Percentiles rank a stretch among this genome's conserved stretches.
Conservation (phyloP, 1,140 invertebrate species). For the Diorhabda elongata region DNA sequence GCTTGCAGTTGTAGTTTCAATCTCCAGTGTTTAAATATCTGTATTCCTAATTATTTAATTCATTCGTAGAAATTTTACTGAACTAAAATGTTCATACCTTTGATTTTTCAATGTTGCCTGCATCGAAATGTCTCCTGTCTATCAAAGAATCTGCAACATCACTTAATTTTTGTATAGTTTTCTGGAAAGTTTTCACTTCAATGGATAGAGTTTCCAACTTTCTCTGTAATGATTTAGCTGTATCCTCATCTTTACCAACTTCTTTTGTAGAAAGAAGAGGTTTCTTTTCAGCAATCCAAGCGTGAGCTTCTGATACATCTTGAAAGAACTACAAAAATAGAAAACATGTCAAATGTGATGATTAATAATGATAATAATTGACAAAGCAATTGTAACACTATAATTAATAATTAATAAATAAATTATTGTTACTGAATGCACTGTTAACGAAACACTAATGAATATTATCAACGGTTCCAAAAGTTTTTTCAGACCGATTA, state of each 20-base stretch:
- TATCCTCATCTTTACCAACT: constrained; percentile 83
- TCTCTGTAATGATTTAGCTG: constrained; percentile 72
- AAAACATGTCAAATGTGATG: too few relatives aligned
- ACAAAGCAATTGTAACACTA: too few relatives aligned
- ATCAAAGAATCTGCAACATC: constrained; percentile 62
- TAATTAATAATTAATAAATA: too few relatives aligned
- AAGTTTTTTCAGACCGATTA: too few relatives aligned
- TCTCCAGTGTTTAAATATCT: too few relatives aligned
- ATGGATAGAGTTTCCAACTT: constrained; percentile 77
- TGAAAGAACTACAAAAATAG: constrained; percentile 66
- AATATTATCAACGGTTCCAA: too few relatives aligned
- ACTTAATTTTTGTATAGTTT: constrained; percentile 64
- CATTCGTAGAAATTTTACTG: too few relatives aligned
- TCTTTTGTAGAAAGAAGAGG: constrained; percentile 71
- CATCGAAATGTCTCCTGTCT: constrained; percentile 76
- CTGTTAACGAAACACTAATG: too few relatives aligned
- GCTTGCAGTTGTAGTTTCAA: too few relatives aligned
- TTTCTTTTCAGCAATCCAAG: constrained; percentile 82
- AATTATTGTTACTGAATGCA: too few relatives aligned
- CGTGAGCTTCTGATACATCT: constrained; percentile 80
- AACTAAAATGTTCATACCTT: constrained; percentile 42
- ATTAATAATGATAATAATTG: too few relatives aligned
- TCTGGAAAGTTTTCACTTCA: constrained; percentile 70
- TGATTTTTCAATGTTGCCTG: constrained; percentile 67
- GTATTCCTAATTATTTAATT: too few relatives aligned